These are phyloP conservation scores for Nycteola revayana DNA, from an alignment of 2,888 invertebrate species.

Conservation along the genomic window DNA sequence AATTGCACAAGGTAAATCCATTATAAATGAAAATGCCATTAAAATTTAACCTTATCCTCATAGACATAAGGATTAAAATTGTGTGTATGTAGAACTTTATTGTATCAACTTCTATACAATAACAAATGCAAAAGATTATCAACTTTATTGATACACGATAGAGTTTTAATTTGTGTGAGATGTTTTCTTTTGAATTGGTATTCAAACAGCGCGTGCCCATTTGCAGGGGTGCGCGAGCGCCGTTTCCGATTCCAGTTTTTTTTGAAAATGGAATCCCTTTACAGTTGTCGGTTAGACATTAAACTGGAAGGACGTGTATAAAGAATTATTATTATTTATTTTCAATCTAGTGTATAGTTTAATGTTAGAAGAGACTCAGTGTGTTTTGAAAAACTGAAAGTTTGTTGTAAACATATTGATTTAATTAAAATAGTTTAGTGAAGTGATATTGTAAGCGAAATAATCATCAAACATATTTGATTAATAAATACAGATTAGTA, in stretches of 20 bases:
- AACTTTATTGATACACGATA: background rate
- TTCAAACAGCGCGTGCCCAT: conserved; percentile 60
- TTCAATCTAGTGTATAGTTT: conserved; percentile 10
- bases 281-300: conserved; percentile 68
- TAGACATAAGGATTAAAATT: conserved; percentile 8
- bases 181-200: conserved; percentile 11
- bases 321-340: conserved; percentile 11
- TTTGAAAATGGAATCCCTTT: conserved; percentile 51
- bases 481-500: too few relatives aligned
- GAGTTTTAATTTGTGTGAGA: background rate
- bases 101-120: conserved; percentile 8
- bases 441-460: too few relatives aligned
- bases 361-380: conserved; percentile 3
- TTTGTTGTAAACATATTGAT: too few relatives aligned
- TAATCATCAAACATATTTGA: too few relatives aligned
- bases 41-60: background rate
- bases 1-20: conserved; percentile 47
- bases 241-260: conserved; percentile 59
- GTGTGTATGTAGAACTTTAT: background rate
- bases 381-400: too few relatives aligned
- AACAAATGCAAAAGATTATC: background rate
- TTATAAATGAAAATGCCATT: conserved; percentile 9
- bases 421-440: too few relatives aligned
- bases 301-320: conserved; percentile 38
- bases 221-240: conserved; percentile 72